Percentiles rank a stretch among this genome's conserved stretches.
phyloP scores from a whole-genome alignment of 2,113 vertebrate species.

The Callionymus lyra region DNA sequence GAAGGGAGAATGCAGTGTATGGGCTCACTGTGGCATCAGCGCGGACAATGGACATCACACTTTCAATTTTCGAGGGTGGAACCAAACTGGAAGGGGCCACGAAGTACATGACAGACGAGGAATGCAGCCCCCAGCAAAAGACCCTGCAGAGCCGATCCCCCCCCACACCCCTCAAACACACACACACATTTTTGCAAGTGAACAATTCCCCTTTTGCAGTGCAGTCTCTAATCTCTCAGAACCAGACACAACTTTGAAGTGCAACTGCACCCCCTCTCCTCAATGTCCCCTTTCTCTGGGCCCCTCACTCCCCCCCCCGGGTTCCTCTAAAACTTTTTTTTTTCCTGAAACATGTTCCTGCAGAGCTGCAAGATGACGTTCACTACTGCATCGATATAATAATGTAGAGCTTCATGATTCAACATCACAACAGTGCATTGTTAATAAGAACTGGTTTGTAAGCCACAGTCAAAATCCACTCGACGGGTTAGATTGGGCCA shows the following conservation, averaged over 20 bases:
- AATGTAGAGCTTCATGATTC: too few species aligned
- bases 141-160: slow-evolving; percentile 24
- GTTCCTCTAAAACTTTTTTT: slow-evolving; percentile 10
- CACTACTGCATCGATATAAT: too few species aligned
- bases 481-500: too few species aligned
- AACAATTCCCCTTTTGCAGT: slow-evolving; percentile 53
- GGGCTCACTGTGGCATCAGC: too few species aligned
- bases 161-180: slow-evolving; percentile 12
- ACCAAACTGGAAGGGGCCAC: slow-evolving; percentile 36
- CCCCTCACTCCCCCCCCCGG: slow-evolving; percentile 30
- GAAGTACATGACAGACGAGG: slow-evolving; percentile 49
- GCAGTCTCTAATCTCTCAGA: slow-evolving; percentile 48
- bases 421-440: too few species aligned
- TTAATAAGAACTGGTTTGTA: too few species aligned
- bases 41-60: too few species aligned
- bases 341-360: slow-evolving; percentile 4
- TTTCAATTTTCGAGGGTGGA: too few species aligned
- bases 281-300: slow-evolving; percentile 2
- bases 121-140: slow-evolving; percentile 42
- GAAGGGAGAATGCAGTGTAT: too few species aligned
- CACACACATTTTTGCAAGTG: slow-evolving; percentile 30
- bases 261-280: slow-evolving; percentile 5
- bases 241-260: slow-evolving; percentile 54
- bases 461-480: too few species aligned
- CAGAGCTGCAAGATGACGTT: not conserved